phyloP scores from a whole-genome alignment of 2,888 invertebrate species.

The Nysson spinosus region DNA sequence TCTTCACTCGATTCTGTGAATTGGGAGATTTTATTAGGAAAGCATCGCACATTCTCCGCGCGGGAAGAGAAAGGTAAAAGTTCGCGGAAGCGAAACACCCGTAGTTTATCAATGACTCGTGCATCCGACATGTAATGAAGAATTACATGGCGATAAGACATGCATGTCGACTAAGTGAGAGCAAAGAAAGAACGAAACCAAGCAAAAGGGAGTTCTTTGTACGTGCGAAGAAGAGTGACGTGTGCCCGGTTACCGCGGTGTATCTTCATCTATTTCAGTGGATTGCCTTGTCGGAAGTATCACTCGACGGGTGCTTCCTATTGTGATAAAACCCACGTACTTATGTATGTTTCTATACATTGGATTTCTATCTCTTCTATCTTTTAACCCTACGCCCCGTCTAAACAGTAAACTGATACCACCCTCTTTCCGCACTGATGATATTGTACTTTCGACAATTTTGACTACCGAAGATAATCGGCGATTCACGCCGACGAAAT shows the following conservation, averaged over 20 bases:
- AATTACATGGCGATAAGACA: constrained; percentile 22
- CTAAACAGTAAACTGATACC: too few species aligned
- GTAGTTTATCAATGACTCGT: constrained; percentile 38
- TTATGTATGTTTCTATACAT: constrained; percentile 3
- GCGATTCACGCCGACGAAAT: too few species aligned
- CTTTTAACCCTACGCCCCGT: background rate
- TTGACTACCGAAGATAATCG: too few species aligned
- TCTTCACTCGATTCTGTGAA: too few species aligned
- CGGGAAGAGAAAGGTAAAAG: background rate
- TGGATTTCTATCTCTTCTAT: constrained; percentile 26
- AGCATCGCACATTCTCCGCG: too few species aligned
- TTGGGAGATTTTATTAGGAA: too few species aligned
- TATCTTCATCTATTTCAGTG: constrained; percentile 67
- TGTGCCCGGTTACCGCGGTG: constrained; percentile 36
- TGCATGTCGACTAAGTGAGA: too few species aligned
- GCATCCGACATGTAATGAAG: constrained; percentile 15
- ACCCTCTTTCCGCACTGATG: too few species aligned
- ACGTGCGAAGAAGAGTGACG: constrained; percentile 30
- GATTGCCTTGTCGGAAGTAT: constrained; percentile 69
- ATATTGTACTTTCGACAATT: too few species aligned
- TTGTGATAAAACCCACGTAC: constrained; percentile 58
- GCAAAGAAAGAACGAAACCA: constrained; percentile 2
- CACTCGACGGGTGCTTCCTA: constrained; percentile 59
- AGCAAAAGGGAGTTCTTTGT: background rate
- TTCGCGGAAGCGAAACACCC: background rate